Base-by-base conservation (phyloP, 2,888 invertebrate species). In the Pollenia griseotomentosa region DNA sequence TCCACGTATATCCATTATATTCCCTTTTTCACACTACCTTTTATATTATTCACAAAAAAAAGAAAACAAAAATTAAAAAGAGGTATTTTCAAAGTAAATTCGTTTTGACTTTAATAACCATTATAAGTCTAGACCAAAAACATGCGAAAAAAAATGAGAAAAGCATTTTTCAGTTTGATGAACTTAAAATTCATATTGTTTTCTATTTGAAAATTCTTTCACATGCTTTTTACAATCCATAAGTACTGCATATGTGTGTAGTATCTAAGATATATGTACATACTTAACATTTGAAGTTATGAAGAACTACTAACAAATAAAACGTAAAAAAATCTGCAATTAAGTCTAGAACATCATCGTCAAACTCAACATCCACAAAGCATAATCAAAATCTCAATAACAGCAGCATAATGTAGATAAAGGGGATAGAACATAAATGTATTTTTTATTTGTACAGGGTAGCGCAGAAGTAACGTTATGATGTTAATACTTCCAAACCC, bases 321-420 rank as follows among this genome's bases (percentile, higher is more conserved):
- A 57, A 44, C 2, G 23, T 44, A 33, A 14, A 51, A 73, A 73
- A 59, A 74, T 81, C 51, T 78, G 84, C 82, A 87, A 87, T 87
- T 87, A 84, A 87, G 87, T 65, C 61, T n/a, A 65, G 40, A 51
- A 46, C 81, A 78, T 44, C 53, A 79, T 65, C 42, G 53, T 65
- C 46, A 40, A 63, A 55, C 55, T 23, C 14, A 19, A 33, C 61
- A 77, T 16, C 40, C 68, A 80, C 66, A 80, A 83, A 83, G 57
- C 80, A 86, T 80, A 80, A 83, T 75, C 65, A 70, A 75, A 79
- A 77, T 66, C 79, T 71, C 70, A 65, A 83, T 86, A 66, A 75
- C 33, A 71, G 48, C 11, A 83, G 44, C 42, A 63, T 42, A 46
- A 51, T 66, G 57, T 73, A 19, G 14, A 70, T 14, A 73, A 59